Conservation (phyloP, 2,888 invertebrate genomes). For the Neocrepidodera transversa region DNA sequence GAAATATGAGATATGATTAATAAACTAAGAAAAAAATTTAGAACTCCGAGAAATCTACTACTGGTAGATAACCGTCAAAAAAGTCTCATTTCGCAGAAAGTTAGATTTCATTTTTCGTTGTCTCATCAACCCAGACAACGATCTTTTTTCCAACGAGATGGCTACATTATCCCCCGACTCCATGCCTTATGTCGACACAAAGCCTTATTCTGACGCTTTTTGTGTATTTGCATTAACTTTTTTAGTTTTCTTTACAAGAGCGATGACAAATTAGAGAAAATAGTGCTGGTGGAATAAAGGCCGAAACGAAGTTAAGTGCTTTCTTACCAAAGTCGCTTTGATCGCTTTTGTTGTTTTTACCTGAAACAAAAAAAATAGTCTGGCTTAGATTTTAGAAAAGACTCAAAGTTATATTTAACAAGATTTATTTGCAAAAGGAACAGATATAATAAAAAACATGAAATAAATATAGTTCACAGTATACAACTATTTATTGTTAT, state of each 20-base stretch:
- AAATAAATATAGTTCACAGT: too few species aligned
- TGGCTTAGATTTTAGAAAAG: too few species aligned
- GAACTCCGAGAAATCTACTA: too few species aligned
- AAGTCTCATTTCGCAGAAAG: too few species aligned
- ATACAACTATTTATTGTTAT: too few species aligned
- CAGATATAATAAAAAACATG: too few species aligned
- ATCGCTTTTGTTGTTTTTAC: constrained; percentile 9
- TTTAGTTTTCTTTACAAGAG: constrained; percentile 23
- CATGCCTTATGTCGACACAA: constrained; percentile 33
- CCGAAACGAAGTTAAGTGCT: constrained; percentile 18
- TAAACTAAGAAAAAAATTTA: too few species aligned
- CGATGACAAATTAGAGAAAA: constrained; percentile 30
- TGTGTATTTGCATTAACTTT: constrained; percentile 28
- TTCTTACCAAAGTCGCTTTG: constrained; percentile 15
- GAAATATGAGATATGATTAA: too few species aligned
- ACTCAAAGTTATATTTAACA: too few species aligned
- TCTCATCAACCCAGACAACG: constrained; percentile 19
- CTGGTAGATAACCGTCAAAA: too few species aligned
- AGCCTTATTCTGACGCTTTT: constrained; percentile 26
- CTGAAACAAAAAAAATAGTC: constrained; percentile 20
- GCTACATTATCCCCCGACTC: constrained; percentile 31
- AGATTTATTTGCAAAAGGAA: too few species aligned
- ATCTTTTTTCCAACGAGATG: constrained; percentile 13
- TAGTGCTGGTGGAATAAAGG: constrained; percentile 6
- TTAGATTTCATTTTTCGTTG: constrained; percentile 21